Evolutionary conservation across 2,888 invertebrate species (phyloP).

Genomic region (Minunthozetes semirufus): DNA sequence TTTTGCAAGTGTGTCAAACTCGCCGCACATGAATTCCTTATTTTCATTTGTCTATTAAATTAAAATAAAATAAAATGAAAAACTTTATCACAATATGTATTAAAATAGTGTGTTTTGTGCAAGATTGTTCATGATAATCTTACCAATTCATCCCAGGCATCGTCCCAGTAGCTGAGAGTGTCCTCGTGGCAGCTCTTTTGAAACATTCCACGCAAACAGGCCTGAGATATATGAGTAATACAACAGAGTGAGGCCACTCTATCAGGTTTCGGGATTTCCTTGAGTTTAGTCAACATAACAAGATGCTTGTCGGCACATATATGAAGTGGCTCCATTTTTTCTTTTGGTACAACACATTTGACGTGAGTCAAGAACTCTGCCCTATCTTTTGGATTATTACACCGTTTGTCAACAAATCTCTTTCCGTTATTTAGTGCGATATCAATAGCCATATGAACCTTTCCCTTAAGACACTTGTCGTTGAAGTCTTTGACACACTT

Average conservation of each 20-base stretch:
- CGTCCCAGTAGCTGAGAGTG: not conserved
- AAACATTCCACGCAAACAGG: not conserved
- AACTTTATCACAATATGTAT: too few relatives aligned
- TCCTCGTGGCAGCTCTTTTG: not conserved
- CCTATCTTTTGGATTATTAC: not conserved
- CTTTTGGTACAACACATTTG: not conserved
- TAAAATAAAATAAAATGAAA: too few relatives aligned
- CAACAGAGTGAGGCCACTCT: not conserved
- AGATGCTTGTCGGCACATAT: not conserved
- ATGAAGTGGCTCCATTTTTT: not conserved
- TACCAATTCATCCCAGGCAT: not conserved
- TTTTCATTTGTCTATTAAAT: not conserved
- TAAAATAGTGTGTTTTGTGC: too few relatives aligned
- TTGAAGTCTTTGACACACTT: conserved; percentile 12
- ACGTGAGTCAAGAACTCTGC: not conserved
- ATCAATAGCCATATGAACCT: not conserved
- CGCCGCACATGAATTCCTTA: not conserved
- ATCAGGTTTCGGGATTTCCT: not conserved
- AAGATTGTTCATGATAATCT: too few relatives aligned
- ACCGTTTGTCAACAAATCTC: not conserved
- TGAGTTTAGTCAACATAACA: not conserved
- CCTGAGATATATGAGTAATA: not conserved
- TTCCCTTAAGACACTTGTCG: not conserved
- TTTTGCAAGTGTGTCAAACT: not conserved
- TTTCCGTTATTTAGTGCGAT: not conserved